Conservation (phyloP, 2,113 vertebrate species). For the Salvator merianae region DNA sequence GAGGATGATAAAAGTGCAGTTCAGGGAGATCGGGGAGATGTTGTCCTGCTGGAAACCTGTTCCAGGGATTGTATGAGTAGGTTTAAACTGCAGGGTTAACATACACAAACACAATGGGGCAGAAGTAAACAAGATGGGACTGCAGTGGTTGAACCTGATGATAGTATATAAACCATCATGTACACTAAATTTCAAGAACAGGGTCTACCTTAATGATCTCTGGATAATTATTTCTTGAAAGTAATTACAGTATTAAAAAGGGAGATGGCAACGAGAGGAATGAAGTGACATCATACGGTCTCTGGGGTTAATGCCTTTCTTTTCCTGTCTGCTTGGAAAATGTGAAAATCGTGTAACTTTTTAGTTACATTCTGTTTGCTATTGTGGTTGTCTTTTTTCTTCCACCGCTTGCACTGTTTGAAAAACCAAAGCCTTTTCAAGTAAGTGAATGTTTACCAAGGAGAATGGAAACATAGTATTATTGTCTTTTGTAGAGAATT, state of each 20-base stretch:
- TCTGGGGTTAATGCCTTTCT: neutral
- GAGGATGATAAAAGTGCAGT: too few relatives aligned
- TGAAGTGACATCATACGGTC: conserved; percentile 9
- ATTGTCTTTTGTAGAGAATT: conserved; percentile 15
- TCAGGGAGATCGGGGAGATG: too few relatives aligned
- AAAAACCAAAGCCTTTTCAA: conserved; percentile 27
- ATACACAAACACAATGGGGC: neutral
- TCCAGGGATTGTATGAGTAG: too few relatives aligned
- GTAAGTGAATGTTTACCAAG: conserved; percentile 30
- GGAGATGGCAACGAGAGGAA: neutral
- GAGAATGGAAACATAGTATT: neutral
- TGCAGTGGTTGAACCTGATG: neutral
- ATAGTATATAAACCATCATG: neutral
- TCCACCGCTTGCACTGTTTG: neutral
- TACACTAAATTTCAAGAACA: neutral
- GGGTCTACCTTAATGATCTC: neutral
- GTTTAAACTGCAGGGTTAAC: neutral
- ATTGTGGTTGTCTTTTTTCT: neutral
- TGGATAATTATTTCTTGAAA: neutral
- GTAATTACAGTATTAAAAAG: neutral
- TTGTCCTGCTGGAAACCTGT: too few relatives aligned
- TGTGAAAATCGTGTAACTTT: neutral
- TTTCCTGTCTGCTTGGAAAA: conserved; percentile 3
- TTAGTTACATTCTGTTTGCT: neutral
- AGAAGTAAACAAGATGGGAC: neutral